Evolutionary conservation across 2,113 vertebrate genomes (phyloP), one percentile per base, ranked within the genome.

Genomic region (Campylorhamphus procurvoides): DNA sequence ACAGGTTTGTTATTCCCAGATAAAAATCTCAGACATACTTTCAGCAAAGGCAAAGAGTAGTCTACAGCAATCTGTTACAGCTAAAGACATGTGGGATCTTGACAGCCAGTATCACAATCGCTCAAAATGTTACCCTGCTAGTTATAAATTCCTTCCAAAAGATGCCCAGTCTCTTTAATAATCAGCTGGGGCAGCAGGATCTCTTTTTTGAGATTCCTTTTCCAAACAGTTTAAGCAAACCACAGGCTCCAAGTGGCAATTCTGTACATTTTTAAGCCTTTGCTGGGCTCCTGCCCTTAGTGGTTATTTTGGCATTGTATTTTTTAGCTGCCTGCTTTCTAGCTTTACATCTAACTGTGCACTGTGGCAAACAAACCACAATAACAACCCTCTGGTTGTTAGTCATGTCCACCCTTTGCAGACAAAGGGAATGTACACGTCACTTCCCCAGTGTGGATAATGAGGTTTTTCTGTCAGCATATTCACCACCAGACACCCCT

Each of bases 401-500:
- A 83, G 67, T 68, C 29, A 6, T 73, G 63, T 64, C 85, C 88
- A 49, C 52, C 44, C 82, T 87, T 24, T 58, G 71, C 72, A 93
- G 75, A 77, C 90, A 80, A 90, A 95, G 73, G 63, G 9, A 76
- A 58, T 7, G 4, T 2, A 5, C 23, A 69, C 33, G 9, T 96
- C 90, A 84, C 95, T 94, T 94, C 85, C 90, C 68, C 50, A 0
- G 49, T 74, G 35, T 5, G 67, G 62, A 69, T 94, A 96, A 95
- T 90, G 60, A 88, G 85, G 59, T 53, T 86, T 92, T 94, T 94
- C 88, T 96, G 75, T 84, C 92, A 50, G 59, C 0, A 0, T 74
- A 19, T 94, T 94, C 85, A 66, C 47, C 46, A 77, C 31, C 92
- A 92, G 94, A 73, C 40, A 8, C 64, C 75, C 78, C 83, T 88